These are phyloP conservation scores for Molossus alvarezi DNA, from an alignment of 2,797 vertebrate species.

Conservation along the genomic window DNA sequence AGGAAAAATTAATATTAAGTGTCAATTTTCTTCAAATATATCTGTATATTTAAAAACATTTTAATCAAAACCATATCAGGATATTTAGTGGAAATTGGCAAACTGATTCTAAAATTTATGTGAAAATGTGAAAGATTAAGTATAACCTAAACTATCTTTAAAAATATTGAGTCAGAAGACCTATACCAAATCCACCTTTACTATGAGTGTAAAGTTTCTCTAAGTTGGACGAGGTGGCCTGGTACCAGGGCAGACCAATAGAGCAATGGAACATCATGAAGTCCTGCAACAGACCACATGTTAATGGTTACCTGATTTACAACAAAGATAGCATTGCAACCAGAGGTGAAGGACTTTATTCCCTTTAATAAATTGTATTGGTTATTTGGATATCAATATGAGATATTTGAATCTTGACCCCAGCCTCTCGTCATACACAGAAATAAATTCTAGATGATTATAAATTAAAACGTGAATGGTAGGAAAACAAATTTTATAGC, in stretches of 20 bases:
- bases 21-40: not conserved
- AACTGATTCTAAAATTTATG: no score
- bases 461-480: constrained; percentile 1
- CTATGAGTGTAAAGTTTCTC: not conserved
- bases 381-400: not conserved
- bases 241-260: not conserved
- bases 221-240: not conserved
- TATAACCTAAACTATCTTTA: not conserved
- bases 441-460: constrained; percentile 33
- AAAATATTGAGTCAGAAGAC: not conserved
- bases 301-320: constrained; percentile 21
- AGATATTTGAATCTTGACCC: constrained; percentile 10
- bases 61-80: not conserved
- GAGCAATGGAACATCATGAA: not conserved
- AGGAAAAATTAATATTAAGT: not conserved
- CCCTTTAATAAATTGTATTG: not conserved
- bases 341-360: not conserved
- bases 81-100: constrained; percentile 31
- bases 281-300: not conserved
- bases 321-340: not conserved
- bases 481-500: not conserved
- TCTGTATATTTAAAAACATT: not conserved
- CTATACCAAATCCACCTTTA: not conserved
- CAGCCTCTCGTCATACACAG: not conserved
- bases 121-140: no score